Conservation (phyloP, 2,888 invertebrate genomes). For the Drosophila multiciliata region DNA sequence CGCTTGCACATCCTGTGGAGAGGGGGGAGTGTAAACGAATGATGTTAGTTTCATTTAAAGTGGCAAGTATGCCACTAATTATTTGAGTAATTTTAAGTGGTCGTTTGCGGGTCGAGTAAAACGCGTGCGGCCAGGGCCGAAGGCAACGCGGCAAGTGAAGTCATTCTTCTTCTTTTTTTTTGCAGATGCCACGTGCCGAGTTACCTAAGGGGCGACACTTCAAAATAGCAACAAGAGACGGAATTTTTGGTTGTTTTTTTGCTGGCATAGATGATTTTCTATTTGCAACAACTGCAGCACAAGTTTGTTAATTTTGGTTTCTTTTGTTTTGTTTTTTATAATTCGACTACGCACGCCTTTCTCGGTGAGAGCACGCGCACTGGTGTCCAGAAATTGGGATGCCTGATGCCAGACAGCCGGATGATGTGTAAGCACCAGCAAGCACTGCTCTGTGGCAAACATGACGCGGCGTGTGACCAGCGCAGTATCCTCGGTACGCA, state of each 20-base stretch:
- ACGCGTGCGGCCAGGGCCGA: conserved; percentile 71
- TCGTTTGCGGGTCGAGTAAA: conserved; percentile 64
- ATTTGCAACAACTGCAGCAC: conserved; percentile 46
- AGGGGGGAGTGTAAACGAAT: neutral
- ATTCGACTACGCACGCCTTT: conserved; percentile 91
- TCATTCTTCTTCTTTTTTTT: neutral
- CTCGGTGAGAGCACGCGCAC: conserved; percentile 96
- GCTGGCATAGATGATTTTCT: conserved; percentile 45
- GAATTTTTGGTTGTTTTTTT: conserved; percentile 49
- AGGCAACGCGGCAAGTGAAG: conserved; percentile 82
- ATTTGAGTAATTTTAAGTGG: neutral
- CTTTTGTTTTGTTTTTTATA: neutral
- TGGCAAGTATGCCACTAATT: too few relatives aligned
- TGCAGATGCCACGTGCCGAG: conserved; percentile 47
- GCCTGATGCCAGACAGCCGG: conserved; percentile 99
- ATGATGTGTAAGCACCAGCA: conserved; percentile 98
- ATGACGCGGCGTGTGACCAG: conserved; percentile 97
- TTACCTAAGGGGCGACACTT: conserved; percentile 75
- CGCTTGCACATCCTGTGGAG: conserved; percentile 93
- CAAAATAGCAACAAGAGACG: conserved; percentile 57
- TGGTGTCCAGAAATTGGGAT: conserved; percentile 97
- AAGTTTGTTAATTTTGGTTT: conserved; percentile 7
- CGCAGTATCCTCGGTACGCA: conserved; percentile 97
- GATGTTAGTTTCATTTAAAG: neutral
- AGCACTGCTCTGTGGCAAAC: conserved; percentile 99